These are phyloP conservation scores for Charanyca ferruginea DNA, from an alignment of 2,888 invertebrate species.

Conservation along the genomic window DNA sequence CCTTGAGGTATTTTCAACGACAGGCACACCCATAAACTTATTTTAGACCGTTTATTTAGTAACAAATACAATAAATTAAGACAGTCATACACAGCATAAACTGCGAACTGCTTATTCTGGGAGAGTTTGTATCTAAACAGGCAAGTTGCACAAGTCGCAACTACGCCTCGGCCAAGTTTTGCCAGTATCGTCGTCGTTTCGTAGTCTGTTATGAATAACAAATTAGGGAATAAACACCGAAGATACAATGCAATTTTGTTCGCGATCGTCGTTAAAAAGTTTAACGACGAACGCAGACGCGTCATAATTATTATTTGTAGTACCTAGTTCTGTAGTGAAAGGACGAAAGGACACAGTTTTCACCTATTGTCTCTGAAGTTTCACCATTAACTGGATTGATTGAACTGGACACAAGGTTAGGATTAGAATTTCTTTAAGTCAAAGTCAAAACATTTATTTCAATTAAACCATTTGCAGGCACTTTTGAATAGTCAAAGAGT, in stretches of 20 bases:
- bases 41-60: slow-evolving; percentile 20
- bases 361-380: slow-evolving; percentile 1
- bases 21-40: background rate
- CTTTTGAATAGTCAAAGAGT: no score
- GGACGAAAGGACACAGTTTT: background rate
- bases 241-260: slow-evolving; percentile 41
- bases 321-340: background rate
- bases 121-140: slow-evolving; percentile 46
- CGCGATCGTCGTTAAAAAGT: slow-evolving; percentile 14
- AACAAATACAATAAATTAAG: slow-evolving; percentile 37
- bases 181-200: slow-evolving; percentile 35
- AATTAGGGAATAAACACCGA: slow-evolving; percentile 53
- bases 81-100: slow-evolving; percentile 26
- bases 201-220: slow-evolving; percentile 57
- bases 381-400: no score
- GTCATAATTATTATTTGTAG: slow-evolving; percentile 7
- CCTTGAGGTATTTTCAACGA: background rate
- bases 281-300: slow-evolving; percentile 5
- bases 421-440: no score
- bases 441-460: no score
- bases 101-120: slow-evolving; percentile 27
- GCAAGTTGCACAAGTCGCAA: slow-evolving; percentile 22
- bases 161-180: slow-evolving; percentile 43
- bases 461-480: no score
- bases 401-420: no score